Percentiles rank a stretch among this genome's conserved stretches.
phyloP scores from a whole-genome alignment of 1,140 invertebrate genomes.

The Subanguina moxae region DNA sequence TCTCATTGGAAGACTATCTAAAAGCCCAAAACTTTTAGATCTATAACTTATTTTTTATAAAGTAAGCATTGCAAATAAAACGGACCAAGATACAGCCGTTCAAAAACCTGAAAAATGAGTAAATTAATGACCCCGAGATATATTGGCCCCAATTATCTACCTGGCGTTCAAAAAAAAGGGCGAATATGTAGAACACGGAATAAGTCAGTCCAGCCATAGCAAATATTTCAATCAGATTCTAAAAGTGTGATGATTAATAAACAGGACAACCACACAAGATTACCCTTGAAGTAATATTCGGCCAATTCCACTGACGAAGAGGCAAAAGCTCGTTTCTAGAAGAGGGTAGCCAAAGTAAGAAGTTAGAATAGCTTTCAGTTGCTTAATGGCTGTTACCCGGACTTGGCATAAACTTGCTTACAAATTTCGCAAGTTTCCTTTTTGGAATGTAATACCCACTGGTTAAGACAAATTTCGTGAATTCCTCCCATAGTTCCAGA shows the following conservation, averaged over 20 bases:
- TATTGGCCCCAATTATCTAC: no score
- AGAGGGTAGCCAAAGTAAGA: background rate
- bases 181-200: background rate
- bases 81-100: no score
- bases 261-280: no score
- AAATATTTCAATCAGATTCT: background rate
- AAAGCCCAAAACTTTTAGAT: background rate
- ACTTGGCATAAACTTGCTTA: background rate
- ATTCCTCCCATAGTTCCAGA: slow-evolving; percentile 2
- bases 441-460: background rate
- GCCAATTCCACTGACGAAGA: background rate
- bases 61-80: no score
- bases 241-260: background rate
- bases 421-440: background rate
- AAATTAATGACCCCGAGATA: no score
- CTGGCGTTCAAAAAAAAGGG: no score
- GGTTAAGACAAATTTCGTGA: background rate
- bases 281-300: slow-evolving; percentile 2
- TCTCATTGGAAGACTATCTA: background rate
- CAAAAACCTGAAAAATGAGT: no score
- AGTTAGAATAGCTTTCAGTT: background rate
- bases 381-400: no score
- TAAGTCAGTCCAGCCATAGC: background rate
- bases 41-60: background rate
- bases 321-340: background rate